Evolutionary conservation across 2,888 invertebrate genomes (phyloP), one percentile per base, ranked within the genome.

Genomic region (Callimorpha dominula): DNA sequence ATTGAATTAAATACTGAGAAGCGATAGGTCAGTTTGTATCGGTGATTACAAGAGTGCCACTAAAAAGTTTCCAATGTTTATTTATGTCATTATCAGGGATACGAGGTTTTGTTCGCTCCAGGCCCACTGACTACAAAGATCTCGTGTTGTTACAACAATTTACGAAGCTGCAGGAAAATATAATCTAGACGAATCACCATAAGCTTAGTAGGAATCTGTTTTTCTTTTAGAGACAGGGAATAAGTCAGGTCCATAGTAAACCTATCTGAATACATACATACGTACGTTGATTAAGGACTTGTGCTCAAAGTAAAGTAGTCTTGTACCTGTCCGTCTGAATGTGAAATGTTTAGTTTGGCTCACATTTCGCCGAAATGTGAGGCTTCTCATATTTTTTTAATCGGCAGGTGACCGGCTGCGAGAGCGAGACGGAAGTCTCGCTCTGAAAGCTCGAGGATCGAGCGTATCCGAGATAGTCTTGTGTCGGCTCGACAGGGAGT

Each of bases 331-430:
- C 85, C 86, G 79, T 71, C 70, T 84, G 81, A 82, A 81, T 85
- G 85, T 89, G 86, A 88, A 90, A 88, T 91, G 86, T 94, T 92
- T 90, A 88, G 88, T 90, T 90, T 89, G 88, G 91, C 87, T 92
- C 87, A 88, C 86, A 90, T 94, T 95, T 95, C 94, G 93, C 78
- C 94, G 94, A 95, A 95, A 93, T 91, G 89, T 89, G 89, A 90
- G 91, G 90, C 89, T 92, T 91, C 91, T 88, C 82, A 87, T 89
- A 87, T 91, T 93, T 94, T 94, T 95, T 93, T 87, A 87, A 82
- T 84, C 85, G 87, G 91, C 94, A 93, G 93, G 93, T 94, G 94
- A 93, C 86, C 87, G 90, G 87, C 85, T 90, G 94, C 85, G 90
- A 83, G 94, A 94, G 93, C 87, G 89, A 91, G 94, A 94, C 89